Base-by-base conservation (phyloP, 2,888 invertebrate species). In the Zeuzera pyrina region DNA sequence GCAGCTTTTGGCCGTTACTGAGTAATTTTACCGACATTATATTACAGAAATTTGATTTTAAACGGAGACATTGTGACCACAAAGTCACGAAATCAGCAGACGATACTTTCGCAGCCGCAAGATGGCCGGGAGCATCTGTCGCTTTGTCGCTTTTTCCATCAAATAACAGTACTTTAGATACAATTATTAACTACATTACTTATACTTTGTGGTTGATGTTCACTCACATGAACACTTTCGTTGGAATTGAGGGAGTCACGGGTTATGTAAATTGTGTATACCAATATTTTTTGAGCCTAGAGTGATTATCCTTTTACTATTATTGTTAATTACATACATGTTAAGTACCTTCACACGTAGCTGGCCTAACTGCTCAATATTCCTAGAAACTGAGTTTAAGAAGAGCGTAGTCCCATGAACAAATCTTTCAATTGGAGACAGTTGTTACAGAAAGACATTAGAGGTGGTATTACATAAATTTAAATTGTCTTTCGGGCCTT, bases 51-150 rank as follows among this genome's bases (percentile, higher is more conserved):
- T 74, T 76, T 71, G 72, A 72, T 77, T 77, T 71, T 71, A 76
- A 79, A 70, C 57, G 65, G 64, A 50, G 72, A 69, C 73, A 73
- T 63, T 71, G 66, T 57, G 62, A 79, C 78, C 81, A 57, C 81
- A 79, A 59, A 47, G 73, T 69, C 68, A 71, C 72, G 72, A 71
- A 68, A 38, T 52, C 51, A 62, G 50, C 66, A 60, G 60, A 55
- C 66, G 63, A 67, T 57, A 61, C 59, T 64, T 63, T 58, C 49
- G 48, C 51, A 53, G 52, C 54, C 73, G 57, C 73, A 78, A 69
- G 64, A 76, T 76, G 69, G 79, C 79, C 71, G 69, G 68, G 57
- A 77, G 81, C 81, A 81, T 77, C 76, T 83, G 81, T 77, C 78
- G 69, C 61, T 63, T 77, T 77, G 77, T 71, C 79, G 78, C 77